These are phyloP conservation scores for Lepidurus arcticus DNA, from an alignment of 1,140 invertebrate species.

Conservation along the genomic window DNA sequence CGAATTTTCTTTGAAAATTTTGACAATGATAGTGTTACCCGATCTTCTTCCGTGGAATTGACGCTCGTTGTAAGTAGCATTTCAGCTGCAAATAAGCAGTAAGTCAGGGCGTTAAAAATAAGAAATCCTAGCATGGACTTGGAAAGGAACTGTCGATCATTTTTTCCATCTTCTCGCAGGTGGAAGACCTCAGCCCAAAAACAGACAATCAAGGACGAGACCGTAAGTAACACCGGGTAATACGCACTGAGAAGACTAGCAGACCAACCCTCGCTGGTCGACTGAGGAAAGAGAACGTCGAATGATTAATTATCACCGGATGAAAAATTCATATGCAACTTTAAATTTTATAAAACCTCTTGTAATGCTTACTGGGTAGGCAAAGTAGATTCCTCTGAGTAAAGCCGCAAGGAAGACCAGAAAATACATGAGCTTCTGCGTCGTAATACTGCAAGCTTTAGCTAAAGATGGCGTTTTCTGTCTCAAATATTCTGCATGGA, in stretches of 20 bases:
- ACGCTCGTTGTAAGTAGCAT: constrained; percentile 63
- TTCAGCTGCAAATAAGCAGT: constrained; percentile 75
- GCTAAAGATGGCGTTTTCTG: constrained; percentile 73
- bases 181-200: constrained; percentile 95
- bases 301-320: neutral
- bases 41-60: constrained; percentile 56
- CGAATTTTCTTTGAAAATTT: neutral
- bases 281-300: constrained; percentile 49
- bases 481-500: constrained; percentile 70
- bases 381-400: constrained; percentile 81
- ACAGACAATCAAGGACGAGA: constrained; percentile 84
- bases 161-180: constrained; percentile 75
- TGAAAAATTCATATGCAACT: neutral
- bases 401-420: constrained; percentile 79
- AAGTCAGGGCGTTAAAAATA: constrained; percentile 82
- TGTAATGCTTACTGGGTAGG: constrained; percentile 65
- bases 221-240: constrained; percentile 81
- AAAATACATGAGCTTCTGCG: constrained; percentile 84
- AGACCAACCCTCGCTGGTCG: constrained; percentile 69
- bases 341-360: neutral
- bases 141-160: constrained; percentile 73
- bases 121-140: constrained; percentile 90
- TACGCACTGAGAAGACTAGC: constrained; percentile 79
- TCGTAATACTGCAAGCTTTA: constrained; percentile 76
- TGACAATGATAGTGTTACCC: constrained; percentile 44